These are phyloP conservation scores for Oncorhynchus mykiss DNA, from an alignment of 2,113 vertebrate species.

Conservation along the genomic window DNA sequence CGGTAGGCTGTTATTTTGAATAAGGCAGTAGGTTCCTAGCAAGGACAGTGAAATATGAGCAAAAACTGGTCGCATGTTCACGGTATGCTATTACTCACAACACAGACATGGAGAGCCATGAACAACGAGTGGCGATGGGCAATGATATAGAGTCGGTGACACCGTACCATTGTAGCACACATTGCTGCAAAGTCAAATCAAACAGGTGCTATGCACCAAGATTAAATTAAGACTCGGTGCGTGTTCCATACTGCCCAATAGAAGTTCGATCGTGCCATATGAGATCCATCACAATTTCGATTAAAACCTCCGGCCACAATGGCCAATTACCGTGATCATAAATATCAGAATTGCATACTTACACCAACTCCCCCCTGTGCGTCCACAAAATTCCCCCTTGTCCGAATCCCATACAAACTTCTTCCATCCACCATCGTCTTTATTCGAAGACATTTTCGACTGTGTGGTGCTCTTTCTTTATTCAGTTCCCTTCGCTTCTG, in stretches of 20 bases:
- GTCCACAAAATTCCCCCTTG: slow-evolving; percentile 84
- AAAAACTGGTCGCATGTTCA: neutral
- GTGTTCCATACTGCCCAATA: neutral
- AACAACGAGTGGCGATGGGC: neutral
- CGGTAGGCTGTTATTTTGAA: no score
- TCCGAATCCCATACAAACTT: slow-evolving; percentile 88
- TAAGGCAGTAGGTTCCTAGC: no score
- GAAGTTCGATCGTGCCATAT: neutral
- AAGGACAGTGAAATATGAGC: neutral
- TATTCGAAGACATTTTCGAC: slow-evolving; percentile 65
- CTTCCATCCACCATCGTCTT: slow-evolving; percentile 88
- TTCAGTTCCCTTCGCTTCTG: slow-evolving; percentile 5
- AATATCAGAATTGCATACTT: slow-evolving; percentile 61
- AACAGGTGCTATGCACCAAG: slow-evolving; percentile 64
- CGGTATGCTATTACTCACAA: neutral
- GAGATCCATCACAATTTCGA: neutral
- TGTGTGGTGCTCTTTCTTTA: slow-evolving; percentile 2
- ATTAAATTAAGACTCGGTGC: slow-evolving; percentile 30
- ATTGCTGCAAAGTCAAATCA: slow-evolving; percentile 59
- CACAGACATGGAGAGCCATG: neutral
- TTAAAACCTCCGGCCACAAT: neutral
- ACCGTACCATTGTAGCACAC: neutral
- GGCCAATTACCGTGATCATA: neutral
- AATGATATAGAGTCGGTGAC: neutral
- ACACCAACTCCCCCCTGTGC: slow-evolving; percentile 90